These are phyloP conservation scores for Neomorphus geoffroyi DNA, from an alignment of 2,797 vertebrate genomes.

Conservation along the genomic window DNA sequence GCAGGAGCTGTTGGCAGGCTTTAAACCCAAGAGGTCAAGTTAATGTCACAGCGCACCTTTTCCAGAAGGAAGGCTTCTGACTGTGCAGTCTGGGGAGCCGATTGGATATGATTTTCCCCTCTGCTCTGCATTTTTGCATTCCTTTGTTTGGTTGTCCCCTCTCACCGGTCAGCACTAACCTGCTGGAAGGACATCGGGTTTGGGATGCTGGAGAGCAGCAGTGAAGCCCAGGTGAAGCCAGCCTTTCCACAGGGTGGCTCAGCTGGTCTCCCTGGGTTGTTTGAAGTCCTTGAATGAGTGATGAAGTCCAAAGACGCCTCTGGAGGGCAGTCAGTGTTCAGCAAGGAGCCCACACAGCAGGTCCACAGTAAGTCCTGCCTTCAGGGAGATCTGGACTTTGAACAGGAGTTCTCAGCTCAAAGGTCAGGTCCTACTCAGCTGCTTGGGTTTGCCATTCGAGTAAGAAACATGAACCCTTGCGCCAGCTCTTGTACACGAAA, in stretches of 20 bases:
- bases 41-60: background rate
- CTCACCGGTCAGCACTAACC: background rate
- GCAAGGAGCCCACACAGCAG: background rate
- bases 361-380: background rate
- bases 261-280: background rate
- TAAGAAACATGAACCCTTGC: background rate
- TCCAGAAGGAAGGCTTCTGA: background rate
- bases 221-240: background rate
- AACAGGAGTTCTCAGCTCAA: background rate
- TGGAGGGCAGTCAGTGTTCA: background rate
- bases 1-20: background rate
- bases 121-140: constrained; percentile 10
- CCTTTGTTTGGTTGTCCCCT: background rate
- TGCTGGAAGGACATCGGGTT: background rate
- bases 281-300: background rate
- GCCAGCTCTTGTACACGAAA: background rate
- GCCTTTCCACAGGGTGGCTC: background rate
- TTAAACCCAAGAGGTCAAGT: constrained; percentile 12
- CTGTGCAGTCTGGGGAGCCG: background rate
- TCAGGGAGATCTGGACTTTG: background rate
- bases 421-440: background rate
- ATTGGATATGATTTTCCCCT: background rate
- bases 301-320: background rate
- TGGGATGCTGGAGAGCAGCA: background rate
- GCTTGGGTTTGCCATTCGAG: background rate